These are phyloP conservation scores for Anthoptus insignis DNA, from an alignment of 2,888 invertebrate species.

Conservation along the genomic window DNA sequence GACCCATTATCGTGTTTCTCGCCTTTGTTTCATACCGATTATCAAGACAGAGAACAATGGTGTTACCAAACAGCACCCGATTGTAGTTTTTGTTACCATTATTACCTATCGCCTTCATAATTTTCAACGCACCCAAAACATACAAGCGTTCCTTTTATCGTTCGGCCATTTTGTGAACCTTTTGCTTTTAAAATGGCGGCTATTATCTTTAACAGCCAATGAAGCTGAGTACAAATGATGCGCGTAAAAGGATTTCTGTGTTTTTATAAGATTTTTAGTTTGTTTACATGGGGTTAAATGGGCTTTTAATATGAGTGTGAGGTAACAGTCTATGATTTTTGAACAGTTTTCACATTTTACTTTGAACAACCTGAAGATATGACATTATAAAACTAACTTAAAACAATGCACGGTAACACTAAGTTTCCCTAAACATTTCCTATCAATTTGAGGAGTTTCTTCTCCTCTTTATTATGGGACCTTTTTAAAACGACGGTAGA, in stretches of 20 bases:
- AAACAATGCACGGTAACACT: no score
- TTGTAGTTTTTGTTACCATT: conserved; percentile 43
- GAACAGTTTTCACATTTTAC: no score
- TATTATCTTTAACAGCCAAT: conserved; percentile 21
- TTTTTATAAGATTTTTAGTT: no score
- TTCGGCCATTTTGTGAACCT: conserved; percentile 25
- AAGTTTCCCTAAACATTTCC: no score
- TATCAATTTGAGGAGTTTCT: no score
- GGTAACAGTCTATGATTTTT: no score
- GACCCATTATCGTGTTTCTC: conserved; percentile 46
- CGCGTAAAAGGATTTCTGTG: neutral
- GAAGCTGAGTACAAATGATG: conserved; percentile 6
- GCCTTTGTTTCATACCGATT: conserved; percentile 51
- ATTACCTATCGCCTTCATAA: conserved; percentile 29
- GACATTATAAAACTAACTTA: no score
- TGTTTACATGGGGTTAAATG: no score
- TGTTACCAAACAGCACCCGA: conserved; percentile 44
- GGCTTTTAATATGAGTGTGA: no score
- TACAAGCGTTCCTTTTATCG: conserved; percentile 15
- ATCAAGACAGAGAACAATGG: conserved; percentile 50
- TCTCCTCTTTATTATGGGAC: no score
- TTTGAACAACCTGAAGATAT: no score
- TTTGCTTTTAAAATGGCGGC: conserved; percentile 29
- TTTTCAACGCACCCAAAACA: conserved; percentile 28
- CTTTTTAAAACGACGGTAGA: no score